Evolutionary conservation across 2,888 invertebrate genomes (phyloP).

Genomic region (Eumacrocentrus americanus): DNA sequence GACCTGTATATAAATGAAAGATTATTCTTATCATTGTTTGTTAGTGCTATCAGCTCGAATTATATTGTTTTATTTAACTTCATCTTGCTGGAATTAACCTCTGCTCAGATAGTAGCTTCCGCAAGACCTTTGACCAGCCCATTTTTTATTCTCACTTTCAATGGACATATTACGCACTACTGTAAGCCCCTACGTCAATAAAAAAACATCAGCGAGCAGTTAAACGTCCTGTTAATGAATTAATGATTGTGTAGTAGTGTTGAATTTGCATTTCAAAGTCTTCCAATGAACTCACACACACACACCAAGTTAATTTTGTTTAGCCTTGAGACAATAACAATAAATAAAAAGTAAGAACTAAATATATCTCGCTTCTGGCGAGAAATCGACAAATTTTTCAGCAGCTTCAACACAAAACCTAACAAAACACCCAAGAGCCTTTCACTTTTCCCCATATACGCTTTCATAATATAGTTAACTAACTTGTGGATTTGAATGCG

Average conservation of each 20-base stretch:
- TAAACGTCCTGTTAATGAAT: not conserved
- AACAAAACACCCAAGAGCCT: not conserved
- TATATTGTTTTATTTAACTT: not conserved
- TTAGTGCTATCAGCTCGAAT: not conserved
- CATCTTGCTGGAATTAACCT: not conserved
- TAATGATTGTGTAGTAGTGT: not conserved
- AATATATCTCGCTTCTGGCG: too few species aligned
- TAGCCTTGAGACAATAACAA: not conserved
- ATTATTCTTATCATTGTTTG: constrained; percentile 8
- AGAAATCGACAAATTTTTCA: not conserved
- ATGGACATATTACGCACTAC: not conserved
- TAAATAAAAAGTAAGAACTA: too few species aligned
- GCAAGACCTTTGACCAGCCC: constrained; percentile 5
- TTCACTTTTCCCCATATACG: constrained; percentile 9
- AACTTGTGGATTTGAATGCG: not conserved
- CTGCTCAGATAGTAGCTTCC: not conserved
- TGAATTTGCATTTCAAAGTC: not conserved
- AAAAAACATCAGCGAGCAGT: not conserved
- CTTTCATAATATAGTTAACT: not conserved
- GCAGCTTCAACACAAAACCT: not conserved
- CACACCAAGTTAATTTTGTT: not conserved
- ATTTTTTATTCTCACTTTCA: not conserved
- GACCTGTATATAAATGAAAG: not conserved
- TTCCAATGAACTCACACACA: not conserved
- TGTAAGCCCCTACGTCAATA: not conserved